These are phyloP conservation scores for Aradophagus sp. DNA, from an alignment of 1,140 invertebrate genomes.

Conservation along the genomic window DNA sequence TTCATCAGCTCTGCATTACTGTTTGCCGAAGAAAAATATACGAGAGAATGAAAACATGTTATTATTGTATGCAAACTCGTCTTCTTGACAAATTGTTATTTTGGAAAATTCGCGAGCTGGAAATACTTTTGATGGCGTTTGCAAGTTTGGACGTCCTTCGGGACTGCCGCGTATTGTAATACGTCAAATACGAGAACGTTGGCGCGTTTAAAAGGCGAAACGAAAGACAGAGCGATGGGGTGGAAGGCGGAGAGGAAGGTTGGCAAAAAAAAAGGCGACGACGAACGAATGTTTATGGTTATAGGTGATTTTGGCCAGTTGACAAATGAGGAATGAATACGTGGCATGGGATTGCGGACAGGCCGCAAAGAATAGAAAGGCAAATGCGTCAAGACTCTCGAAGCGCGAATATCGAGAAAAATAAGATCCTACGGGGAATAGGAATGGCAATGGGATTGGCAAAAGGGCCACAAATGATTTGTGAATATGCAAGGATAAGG, in stretches of 20 bases:
- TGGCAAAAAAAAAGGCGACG: not conserved
- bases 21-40: no score
- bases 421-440: conserved; percentile 60
- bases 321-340: conserved; percentile 52
- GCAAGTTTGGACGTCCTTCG: conserved; percentile 43
- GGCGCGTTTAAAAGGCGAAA: conserved; percentile 10
- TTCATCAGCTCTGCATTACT: no score
- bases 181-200: conserved; percentile 33
- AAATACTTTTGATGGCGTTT: conserved; percentile 49
- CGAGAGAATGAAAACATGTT: conserved; percentile 11
- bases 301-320: conserved; percentile 6
- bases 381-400: conserved; percentile 42
- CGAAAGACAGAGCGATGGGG: no score
- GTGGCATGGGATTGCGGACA: conserved; percentile 33
- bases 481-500: conserved; percentile 74
- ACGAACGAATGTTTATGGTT: conserved; percentile 29
- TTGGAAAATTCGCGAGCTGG: conserved; percentile 39
- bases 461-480: conserved; percentile 70
- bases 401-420: conserved; percentile 47
- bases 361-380: conserved; percentile 43
- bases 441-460: conserved; percentile 56
- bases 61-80: conserved; percentile 55
- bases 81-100: conserved; percentile 52
- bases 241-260: conserved; percentile 1
- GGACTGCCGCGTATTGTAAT: conserved; percentile 20